A percentile compares a stretch with the other conserved stretches of the same genome.
Conservation (phyloP, 2,888 invertebrate genomes). For the Arge pagana region DNA sequence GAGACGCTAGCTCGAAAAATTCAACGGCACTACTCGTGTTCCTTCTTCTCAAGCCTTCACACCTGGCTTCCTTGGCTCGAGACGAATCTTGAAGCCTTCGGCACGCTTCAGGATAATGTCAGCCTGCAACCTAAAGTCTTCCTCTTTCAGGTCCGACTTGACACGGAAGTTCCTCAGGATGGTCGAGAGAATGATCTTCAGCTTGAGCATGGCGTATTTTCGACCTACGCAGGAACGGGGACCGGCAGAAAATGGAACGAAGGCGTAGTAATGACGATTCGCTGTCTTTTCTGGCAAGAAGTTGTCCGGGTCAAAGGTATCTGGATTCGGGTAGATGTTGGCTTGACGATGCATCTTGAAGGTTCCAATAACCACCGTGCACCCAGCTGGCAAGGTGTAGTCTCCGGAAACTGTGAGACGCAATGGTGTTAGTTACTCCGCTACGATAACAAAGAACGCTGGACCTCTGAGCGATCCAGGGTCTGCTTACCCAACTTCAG, state of each 20-base stretch:
- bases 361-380: constrained; percentile 71
- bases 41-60: constrained; percentile 34
- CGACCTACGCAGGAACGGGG: constrained; percentile 81
- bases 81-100: constrained; percentile 68
- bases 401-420: constrained; percentile 66
- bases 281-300: constrained; percentile 77
- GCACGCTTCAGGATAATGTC: constrained; percentile 77
- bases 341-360: constrained; percentile 71
- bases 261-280: constrained; percentile 78
- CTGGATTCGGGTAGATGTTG: constrained; percentile 71
- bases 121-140: constrained; percentile 70
- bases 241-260: constrained; percentile 81
- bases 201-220: constrained; percentile 79
- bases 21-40: not conserved
- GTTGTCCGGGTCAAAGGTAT: constrained; percentile 77
- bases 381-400: constrained; percentile 70
- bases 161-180: constrained; percentile 72
- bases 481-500: constrained; percentile 68
- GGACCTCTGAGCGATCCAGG: not conserved
- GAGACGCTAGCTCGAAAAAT: constrained; percentile 1
- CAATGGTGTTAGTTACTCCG: too few relatives aligned
- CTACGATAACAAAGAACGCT: not conserved
- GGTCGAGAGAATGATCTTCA: constrained; percentile 75
- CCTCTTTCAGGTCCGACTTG: constrained; percentile 67
- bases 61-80: constrained; percentile 46